A percentile compares a stretch with the other conserved stretches of the same genome.
These are phyloP conservation scores for Crotalus horridus DNA, from an alignment of 2,113 vertebrate species.

Conservation along the genomic window DNA sequence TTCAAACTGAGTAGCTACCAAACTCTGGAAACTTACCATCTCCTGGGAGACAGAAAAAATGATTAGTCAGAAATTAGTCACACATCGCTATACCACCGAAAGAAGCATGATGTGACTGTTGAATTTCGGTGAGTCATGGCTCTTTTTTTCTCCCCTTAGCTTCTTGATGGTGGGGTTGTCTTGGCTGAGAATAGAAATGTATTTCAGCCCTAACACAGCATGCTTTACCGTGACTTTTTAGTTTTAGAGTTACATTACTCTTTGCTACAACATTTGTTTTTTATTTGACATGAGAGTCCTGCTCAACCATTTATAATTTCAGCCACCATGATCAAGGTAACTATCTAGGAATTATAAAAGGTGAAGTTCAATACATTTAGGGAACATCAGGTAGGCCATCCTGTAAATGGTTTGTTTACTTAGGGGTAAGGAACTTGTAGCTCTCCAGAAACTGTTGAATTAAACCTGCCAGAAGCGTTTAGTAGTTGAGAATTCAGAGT, in stretches of 20 bases:
- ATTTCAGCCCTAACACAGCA: neutral
- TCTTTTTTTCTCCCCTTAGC: too few species aligned
- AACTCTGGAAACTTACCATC: slow-evolving; percentile 13
- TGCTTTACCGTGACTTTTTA: neutral
- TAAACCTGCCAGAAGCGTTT: neutral
- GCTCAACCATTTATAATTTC: neutral
- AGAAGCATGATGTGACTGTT: slow-evolving; percentile 23
- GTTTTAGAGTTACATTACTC: neutral
- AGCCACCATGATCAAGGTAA: neutral
- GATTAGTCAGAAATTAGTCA: slow-evolving; percentile 48
- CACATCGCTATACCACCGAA: slow-evolving; percentile 16
- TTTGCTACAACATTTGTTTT: neutral
- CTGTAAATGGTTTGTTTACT: neutral
- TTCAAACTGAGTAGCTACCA: neutral
- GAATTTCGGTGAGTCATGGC: slow-evolving; percentile 42
- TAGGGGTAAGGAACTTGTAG: neutral
- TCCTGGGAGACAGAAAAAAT: slow-evolving; percentile 25
- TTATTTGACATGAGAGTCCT: neutral
- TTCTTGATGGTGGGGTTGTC: neutral
- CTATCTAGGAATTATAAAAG: neutral
- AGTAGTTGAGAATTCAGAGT: neutral
- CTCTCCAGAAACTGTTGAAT: neutral
- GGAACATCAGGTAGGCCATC: neutral
- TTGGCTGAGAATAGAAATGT: neutral
- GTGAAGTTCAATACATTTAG: neutral